Percentiles rank a stretch among this genome's conserved stretches.
phyloP scores from a whole-genome alignment of 2,888 invertebrate species.

The Hemaris fuciformis region DNA sequence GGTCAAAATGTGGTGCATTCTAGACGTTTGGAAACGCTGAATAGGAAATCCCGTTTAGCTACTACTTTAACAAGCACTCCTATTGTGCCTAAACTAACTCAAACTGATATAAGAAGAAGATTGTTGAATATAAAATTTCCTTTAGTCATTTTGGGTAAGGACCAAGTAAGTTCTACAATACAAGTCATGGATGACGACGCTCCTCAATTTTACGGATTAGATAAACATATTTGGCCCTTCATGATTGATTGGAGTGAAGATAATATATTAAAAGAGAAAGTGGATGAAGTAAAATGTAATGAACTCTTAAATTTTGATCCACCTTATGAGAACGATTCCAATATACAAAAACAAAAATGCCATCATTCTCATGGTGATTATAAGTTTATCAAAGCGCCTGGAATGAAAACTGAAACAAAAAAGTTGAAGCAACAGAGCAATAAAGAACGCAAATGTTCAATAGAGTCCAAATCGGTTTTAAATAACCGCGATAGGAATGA shows the following conservation, averaged over 20 bases:
- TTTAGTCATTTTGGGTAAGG: conserved; percentile 56
- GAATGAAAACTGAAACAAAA: neutral
- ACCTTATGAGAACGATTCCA: neutral
- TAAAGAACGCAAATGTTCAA: neutral
- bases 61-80: conserved; percentile 38
- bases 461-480: neutral
- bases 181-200: conserved; percentile 41
- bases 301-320: neutral
- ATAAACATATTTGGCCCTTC: conserved; percentile 65
- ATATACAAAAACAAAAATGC: neutral
- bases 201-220: conserved; percentile 57
- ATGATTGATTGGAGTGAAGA: conserved; percentile 54
- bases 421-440: neutral
- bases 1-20: conserved; percentile 24
- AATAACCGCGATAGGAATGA: neutral
- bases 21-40: conserved; percentile 25
- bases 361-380: neutral
- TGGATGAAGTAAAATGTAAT: neutral
- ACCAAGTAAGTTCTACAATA: conserved; percentile 51
- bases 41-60: conserved; percentile 36
- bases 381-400: neutral
- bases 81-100: conserved; percentile 40
- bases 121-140: conserved; percentile 55
- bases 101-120: conserved; percentile 54
- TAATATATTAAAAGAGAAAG: conserved; percentile 14